Conservation (phyloP, 2,797 vertebrate species). For the Propithecus perrieri region DNA sequence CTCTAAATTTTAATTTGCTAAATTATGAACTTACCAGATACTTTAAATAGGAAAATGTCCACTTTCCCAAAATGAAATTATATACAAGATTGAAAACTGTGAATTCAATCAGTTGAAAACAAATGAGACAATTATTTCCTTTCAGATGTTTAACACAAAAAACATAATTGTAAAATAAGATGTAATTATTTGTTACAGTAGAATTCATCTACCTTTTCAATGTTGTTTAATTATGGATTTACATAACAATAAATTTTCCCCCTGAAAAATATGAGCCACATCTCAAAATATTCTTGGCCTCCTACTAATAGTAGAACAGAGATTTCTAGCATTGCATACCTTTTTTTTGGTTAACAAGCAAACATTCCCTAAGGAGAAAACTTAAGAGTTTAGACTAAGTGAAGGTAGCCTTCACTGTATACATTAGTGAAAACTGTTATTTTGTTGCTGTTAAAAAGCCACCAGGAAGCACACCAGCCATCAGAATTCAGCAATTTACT, state of each 20-base stretch:
- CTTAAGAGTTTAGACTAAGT: neutral
- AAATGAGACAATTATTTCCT: conserved; percentile 9
- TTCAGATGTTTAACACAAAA: conserved; percentile 37
- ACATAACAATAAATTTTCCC: neutral
- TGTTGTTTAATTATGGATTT: conserved; percentile 18
- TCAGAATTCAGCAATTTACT: conserved; percentile 69
- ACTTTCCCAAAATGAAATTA: conserved; percentile 47
- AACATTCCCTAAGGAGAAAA: neutral
- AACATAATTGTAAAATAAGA: conserved; percentile 20
- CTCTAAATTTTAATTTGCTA: conserved; percentile 50
- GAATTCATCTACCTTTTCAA: neutral
- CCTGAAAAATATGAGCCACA: conserved; percentile 23
- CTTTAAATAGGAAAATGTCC: neutral
- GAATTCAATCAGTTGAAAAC: conserved; percentile 46
- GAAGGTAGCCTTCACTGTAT: neutral
- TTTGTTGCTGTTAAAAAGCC: conserved; percentile 72
- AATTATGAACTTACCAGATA: conserved; percentile 21
- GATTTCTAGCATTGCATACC: conserved; percentile 31
- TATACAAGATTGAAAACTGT: conserved; percentile 41
- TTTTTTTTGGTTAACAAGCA: conserved; percentile 35
- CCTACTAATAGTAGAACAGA: neutral
- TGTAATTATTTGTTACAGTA: neutral
- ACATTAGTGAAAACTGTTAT: conserved; percentile 76
- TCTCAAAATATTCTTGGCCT: conserved; percentile 39
- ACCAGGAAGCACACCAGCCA: conserved; percentile 72